These are phyloP conservation scores for Chloroceryle inda DNA, from an alignment of 2,797 vertebrate genomes.

Conservation along the genomic window DNA sequence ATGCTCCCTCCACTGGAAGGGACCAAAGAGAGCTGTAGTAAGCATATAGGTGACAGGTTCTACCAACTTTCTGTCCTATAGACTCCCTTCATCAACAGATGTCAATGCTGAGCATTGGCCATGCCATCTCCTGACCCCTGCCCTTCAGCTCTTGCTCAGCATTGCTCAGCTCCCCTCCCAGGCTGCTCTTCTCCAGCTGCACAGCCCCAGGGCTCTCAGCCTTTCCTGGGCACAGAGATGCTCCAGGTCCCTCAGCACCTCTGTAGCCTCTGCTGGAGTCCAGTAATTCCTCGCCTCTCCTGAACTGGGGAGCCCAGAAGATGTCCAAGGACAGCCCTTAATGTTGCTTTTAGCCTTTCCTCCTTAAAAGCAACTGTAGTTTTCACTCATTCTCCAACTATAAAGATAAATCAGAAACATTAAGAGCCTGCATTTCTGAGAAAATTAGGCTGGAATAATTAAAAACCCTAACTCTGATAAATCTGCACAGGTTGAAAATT, in stretches of 20 bases:
- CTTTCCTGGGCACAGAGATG: neutral
- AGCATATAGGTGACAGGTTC: neutral
- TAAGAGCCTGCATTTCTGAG: slow-evolving; percentile 3
- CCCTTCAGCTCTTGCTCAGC: neutral
- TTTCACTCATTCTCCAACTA: neutral
- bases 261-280: neutral
- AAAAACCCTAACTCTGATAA: neutral
- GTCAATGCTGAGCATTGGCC: neutral
- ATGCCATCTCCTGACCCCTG: neutral
- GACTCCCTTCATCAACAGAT: neutral
- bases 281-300: neutral
- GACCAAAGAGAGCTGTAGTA: neutral
- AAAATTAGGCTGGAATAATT: slow-evolving; percentile 16
- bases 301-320: neutral
- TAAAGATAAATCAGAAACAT: slow-evolving; percentile 20
- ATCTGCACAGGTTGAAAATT: slow-evolving; percentile 20
- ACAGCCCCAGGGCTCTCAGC: neutral
- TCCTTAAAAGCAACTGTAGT: neutral
- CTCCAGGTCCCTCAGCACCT: neutral
- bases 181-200: neutral
- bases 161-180: neutral
- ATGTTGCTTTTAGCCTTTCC: neutral
- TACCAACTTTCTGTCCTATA: neutral
- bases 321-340: neutral
- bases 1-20: neutral